Evolutionary conservation across 2,113 vertebrate genomes (phyloP), one percentile per base, ranked within the genome.

Genomic region (Tenrec ecaudatus): DNA sequence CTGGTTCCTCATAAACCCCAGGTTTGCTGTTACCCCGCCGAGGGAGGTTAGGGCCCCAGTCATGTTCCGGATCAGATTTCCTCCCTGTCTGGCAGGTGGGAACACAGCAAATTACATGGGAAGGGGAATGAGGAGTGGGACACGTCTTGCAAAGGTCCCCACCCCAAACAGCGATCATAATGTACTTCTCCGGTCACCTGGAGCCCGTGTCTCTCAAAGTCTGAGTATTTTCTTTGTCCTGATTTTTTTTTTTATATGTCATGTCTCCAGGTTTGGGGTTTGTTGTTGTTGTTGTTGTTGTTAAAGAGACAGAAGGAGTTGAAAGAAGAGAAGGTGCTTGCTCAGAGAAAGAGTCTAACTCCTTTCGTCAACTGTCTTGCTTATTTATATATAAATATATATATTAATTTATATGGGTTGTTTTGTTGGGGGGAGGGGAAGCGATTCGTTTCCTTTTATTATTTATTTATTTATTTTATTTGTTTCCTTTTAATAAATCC

Each of bases 111-210:
- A 93, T 69, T 78, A 53, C 71, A 89, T 78, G 43, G 86, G 76
- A 78, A 68, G 33, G 81, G 73, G 86, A 82, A 58, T 68, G 58
- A 95, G 47, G 62, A 86, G 92, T 82, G 29, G 78, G 82, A 78
- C 84, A 79, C 78, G 89, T 92, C 89, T 85, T 12, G 33, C 36
- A 64, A 9, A 38, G 77, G 84, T 86, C 57, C n/a, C 92, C 89
- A 86, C 47, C 22, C 31, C 11, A 71, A 86, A 53, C 38, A 31
- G 69, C 84, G 73, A 91, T 76, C 31, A 38, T 38, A 81, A 36
- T 23, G 73, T 62, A 47, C 53, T 90, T 93, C 60, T 91, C 81
- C 91, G 81, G 58, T 75, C n/a, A 38, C 23, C 38, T 12, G 12
- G 31, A 6, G 86, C 15, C 19, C 29, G 2, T 82, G 60, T 40